phyloP scores from a whole-genome alignment of 2,113 vertebrate species.

The Panurus biarmicus region DNA sequence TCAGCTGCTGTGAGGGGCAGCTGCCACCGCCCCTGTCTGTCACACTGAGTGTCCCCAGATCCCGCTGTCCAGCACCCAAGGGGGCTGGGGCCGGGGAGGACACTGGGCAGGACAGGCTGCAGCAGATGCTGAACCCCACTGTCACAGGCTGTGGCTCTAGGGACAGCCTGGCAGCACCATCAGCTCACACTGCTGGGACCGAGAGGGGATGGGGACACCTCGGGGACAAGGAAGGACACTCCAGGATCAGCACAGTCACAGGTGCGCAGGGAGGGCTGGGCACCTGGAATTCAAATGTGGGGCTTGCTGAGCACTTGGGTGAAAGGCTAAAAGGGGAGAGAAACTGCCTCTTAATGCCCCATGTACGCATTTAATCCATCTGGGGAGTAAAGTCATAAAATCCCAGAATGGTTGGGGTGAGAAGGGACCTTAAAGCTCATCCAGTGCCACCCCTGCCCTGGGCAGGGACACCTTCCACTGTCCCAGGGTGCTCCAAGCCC shows the following conservation, averaged over 20 bases:
- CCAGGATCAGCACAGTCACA: neutral
- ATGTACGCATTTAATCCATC: neutral
- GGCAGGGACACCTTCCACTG: neutral
- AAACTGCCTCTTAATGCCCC: neutral
- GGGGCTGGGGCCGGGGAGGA: neutral
- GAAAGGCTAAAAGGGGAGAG: neutral
- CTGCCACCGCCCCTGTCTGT: neutral
- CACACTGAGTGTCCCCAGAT: neutral
- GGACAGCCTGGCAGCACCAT: neutral
- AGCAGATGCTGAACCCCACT: neutral
- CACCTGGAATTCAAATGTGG: rapidly evolving
- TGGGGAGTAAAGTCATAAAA: neutral
- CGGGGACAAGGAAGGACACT: neutral
- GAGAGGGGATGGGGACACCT: neutral
- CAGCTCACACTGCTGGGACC: neutral
- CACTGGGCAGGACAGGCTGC: neutral
- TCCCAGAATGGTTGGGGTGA: neutral
- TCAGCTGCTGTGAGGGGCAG: neutral
- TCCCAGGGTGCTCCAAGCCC: neutral
- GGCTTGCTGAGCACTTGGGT: neutral
- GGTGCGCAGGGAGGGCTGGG: rapidly evolving
- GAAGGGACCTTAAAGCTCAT: neutral
- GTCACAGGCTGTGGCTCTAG: neutral
- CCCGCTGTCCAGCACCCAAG: neutral
- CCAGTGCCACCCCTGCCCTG: neutral